Base-by-base conservation (phyloP, 2,888 invertebrate genomes). In the Melitaea athalia region DNA sequence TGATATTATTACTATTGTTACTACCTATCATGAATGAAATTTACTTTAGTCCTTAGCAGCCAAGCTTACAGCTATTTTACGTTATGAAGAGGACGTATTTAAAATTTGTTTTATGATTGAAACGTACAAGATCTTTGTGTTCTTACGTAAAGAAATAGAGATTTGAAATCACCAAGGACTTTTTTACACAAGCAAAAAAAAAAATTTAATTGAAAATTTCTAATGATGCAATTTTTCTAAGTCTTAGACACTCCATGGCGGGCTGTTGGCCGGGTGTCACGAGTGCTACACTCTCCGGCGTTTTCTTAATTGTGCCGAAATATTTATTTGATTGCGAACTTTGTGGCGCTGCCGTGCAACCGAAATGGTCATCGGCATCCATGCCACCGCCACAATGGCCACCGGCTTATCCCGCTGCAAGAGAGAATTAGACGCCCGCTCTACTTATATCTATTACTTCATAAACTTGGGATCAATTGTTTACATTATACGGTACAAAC, bases 271-370 rank as follows among this genome's bases (percentile, higher is more conserved):
- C 84, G 86, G 83, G 85, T 89, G 90, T 91, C 91, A 91, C 91
- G 90, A 92, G 90, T 86, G 91, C 90, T 91, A 90, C 91, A 87
- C 89, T 88, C 89, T 88, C 84, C 87, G 89, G 87, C 89, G 89
- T 90, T 92, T 92, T 92, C 92, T 92, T 92, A 92, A 92, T 92
- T 92, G 92, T 92, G 91, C 92, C 92, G 91, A 92, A 92, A 92
- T 92, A 92, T 92, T 92, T 92, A 92, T 92, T 92, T 92, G 92
- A 92, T 92, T 92, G 92, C 91, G 79, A 87, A 88, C 83, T 86
- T 85, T 87, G 89, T 88, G 87, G 86, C 90, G 86, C 85, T 85
- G 86, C 83, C 85, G 85, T 85, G 89, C 87, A 87, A 89, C 91
- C 86, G 91, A 90, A 91, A 91, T 92, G 92, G 92, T 90, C 92